Conservation (phyloP, 2,888 invertebrate species). For the Agrotis ipsilon region DNA sequence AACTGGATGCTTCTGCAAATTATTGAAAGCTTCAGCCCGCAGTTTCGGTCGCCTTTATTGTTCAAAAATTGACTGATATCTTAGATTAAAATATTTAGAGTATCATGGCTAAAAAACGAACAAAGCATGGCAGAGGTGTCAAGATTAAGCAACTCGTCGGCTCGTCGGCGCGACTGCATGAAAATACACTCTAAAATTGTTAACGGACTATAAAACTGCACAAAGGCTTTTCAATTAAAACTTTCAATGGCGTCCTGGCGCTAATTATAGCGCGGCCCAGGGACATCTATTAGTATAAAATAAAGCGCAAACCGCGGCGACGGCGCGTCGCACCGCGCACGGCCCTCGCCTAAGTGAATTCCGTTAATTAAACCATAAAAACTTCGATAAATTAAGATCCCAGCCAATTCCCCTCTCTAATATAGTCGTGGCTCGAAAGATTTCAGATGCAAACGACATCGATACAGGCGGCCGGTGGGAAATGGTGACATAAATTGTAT, state of each 20-base stretch:
- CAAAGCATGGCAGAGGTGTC: slow-evolving; percentile 73
- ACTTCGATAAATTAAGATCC: slow-evolving; percentile 92
- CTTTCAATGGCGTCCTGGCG: slow-evolving; percentile 86
- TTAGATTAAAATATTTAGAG: no score
- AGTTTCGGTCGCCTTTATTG: no score
- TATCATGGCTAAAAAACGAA: slow-evolving; percentile 37
- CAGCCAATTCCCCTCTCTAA: slow-evolving; percentile 90
- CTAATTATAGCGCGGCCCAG: slow-evolving; percentile 85
- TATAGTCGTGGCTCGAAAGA: slow-evolving; percentile 87
- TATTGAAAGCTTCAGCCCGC: neutral
- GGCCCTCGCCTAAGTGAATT: slow-evolving; percentile 89
- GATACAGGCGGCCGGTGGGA: slow-evolving; percentile 82
- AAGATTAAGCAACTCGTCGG: slow-evolving; percentile 72
- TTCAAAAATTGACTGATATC: no score
- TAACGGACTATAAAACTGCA: slow-evolving; percentile 87
- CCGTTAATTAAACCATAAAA: slow-evolving; percentile 92
- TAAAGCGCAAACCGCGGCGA: slow-evolving; percentile 82
- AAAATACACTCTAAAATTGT: slow-evolving; percentile 84
- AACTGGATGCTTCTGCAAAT: slow-evolving; percentile 17
- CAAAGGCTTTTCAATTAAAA: slow-evolving; percentile 91
- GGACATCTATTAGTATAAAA: slow-evolving; percentile 88
- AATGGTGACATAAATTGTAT: slow-evolving; percentile 82
- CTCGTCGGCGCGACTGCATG: slow-evolving; percentile 67
- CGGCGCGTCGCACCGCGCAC: slow-evolving; percentile 65
- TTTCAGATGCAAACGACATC: slow-evolving; percentile 90